Conservation (phyloP, 2,888 invertebrate genomes). For the Troides helena region DNA sequence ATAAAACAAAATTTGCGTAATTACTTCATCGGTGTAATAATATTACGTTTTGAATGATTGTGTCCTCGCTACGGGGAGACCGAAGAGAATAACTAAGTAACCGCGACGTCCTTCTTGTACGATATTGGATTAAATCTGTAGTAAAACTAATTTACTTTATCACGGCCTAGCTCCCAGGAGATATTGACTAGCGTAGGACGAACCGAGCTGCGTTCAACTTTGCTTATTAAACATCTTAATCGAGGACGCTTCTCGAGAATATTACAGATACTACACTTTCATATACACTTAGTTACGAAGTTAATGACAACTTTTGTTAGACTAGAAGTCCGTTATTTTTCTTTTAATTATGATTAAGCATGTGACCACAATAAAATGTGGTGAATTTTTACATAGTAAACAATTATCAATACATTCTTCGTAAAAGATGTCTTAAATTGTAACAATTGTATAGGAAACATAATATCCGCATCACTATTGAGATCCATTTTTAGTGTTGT, state of each 20-base stretch:
- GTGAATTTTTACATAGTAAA: background rate
- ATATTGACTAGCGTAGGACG: slow-evolving; percentile 7
- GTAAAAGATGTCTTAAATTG: too few relatives aligned
- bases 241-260: slow-evolving; percentile 6
- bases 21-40: background rate
- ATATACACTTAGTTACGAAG: background rate
- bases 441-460: too few relatives aligned
- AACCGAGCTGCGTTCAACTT: slow-evolving; percentile 8
- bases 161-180: slow-evolving; percentile 3
- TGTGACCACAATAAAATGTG: background rate
- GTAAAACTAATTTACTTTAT: slow-evolving; percentile 24
- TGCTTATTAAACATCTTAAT: slow-evolving; percentile 12
- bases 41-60: background rate
- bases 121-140: slow-evolving; percentile 12
- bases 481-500: too few relatives aligned
- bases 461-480: too few relatives aligned
- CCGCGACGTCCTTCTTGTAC: slow-evolving; percentile 5
- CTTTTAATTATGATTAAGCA: background rate
- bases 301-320: background rate
- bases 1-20: background rate
- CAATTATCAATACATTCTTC: too few relatives aligned
- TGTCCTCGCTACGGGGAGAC: background rate
- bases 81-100: background rate
- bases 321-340: too few relatives aligned
- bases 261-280: slow-evolving; percentile 5